Base-by-base conservation (phyloP, 2,797 vertebrate species). In the Macropus fuliginosus region DNA sequence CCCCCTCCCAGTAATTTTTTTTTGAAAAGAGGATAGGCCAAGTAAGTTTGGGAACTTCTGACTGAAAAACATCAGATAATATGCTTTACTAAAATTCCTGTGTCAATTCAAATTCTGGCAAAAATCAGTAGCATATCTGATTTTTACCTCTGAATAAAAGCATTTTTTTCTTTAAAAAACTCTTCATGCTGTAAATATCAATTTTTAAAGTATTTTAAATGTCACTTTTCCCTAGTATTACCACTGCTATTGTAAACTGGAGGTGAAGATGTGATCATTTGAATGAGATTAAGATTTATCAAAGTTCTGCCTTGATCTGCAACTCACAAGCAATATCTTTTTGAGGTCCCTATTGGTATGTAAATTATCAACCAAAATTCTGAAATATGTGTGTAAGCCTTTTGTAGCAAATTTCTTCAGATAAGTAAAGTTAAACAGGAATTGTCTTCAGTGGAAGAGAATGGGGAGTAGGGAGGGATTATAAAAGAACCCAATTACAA, bases 101-200 rank as follows among this genome's bases (percentile, higher is more conserved):
- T 2, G 94, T 31, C 94, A n/a, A 94, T 52, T 95, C 66, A 93
- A 96, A 97, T 66, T 93, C 52, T 95, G 95, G 6, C 90, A 94
- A 81, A 92, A 28, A 91, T 66, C 56, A 92, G 1, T 52, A 54
- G 40, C 3, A 55, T 34, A 93, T 74, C 62, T 62, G 91, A 11
- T 6, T 29, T 93, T 91, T 91, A 91, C 8, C 89, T 56, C 91
- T 16, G 95, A 31, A 96, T 66, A 10, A 66, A 96, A 95, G 27
- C 34, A 92, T 24, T 74, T 74, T 74, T 40, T 11, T 40, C 8
- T 81, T 81, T 90, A 92, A 74, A 31, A 4, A 62, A n/a, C 57
- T 56, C 56, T 90, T 59, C 94, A 92, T 90, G 74, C 9, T 56
- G 6, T 74, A 74, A 74, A 92, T 2, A 93, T 12, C 8, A 90